Evolutionary conservation across 1,140 invertebrate species (phyloP), one percentile per base, ranked within the genome.

Genomic region (Aethina tumida): DNA sequence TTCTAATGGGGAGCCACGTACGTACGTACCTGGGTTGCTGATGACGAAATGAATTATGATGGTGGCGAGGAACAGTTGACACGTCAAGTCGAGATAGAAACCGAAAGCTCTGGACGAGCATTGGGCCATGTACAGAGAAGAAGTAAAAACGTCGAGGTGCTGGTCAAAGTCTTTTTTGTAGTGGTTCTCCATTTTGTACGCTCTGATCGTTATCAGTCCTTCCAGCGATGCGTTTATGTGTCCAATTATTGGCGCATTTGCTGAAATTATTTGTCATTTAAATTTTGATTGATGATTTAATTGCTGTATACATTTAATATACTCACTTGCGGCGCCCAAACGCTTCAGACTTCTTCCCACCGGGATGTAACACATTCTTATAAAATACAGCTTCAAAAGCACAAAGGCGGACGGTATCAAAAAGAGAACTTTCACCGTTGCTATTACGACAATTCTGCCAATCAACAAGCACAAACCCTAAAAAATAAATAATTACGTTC

Each of bases 121-220:
- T 31, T 75, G 66, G 45, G 75, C 76, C 46, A 74, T 56, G 44
- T 68, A 73, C 65, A 69, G 79, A 20, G 74, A 72, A 7, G 74
- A 72, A 39, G 73, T 76, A 47, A 79, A 76, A 16, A 74, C 43
- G 53, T 79, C 73, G 72, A 89, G 79, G 55, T 79, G 74, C 43
- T 73, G 75, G 50, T 87, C 81, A 48, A 87, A 87, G 61, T 86
- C 79, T 18, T 75, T 60, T 47, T 81, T 79, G 4, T 93, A 71
- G 39, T 80, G 75, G 43, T 77, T 68, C 58, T 90, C 74, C 1
- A 79, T 79, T 14, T 71, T 68, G 50, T 84, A 90, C 0, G 90
- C 85, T 36, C 90, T 68, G 33, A 95, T 89, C 0, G 66, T 49
- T 67, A 65, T 37, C 62, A 69, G 47, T 9, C 53, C 54, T 36